Evolutionary conservation across 2,797 vertebrate genomes (phyloP).

Genomic region (Rousettus madagascariensis): DNA sequence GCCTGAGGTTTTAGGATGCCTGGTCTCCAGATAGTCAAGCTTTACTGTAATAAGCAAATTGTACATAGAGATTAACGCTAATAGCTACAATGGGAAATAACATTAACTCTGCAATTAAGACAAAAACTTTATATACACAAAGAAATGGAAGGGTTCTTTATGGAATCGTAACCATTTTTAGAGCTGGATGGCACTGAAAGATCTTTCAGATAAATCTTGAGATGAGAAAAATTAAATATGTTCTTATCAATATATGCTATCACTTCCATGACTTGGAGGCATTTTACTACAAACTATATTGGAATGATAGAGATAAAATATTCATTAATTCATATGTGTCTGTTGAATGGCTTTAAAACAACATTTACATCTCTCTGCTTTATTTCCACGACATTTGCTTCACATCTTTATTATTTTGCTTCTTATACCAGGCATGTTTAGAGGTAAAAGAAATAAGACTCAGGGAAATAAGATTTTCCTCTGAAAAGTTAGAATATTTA

Average conservation of each 20-base stretch:
- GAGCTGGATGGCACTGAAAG: background rate
- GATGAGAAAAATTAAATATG: constrained; percentile 19
- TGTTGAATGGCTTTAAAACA: background rate
- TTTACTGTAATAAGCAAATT: constrained; percentile 72
- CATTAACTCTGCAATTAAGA: constrained; percentile 68
- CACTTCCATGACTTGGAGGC: background rate
- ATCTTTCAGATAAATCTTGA: constrained; percentile 30
- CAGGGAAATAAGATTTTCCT: background rate
- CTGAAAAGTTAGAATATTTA: background rate
- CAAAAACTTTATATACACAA: constrained; percentile 59
- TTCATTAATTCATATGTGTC: background rate
- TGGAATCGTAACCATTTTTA: constrained; percentile 43
- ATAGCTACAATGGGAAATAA: constrained; percentile 69
- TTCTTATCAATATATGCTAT: background rate
- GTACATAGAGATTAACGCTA: constrained; percentile 66
- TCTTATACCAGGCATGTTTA: background rate
- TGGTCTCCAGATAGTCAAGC: constrained; percentile 71
- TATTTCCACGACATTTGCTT: background rate
- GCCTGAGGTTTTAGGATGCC: constrained; percentile 60
- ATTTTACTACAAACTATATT: background rate
- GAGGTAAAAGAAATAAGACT: background rate
- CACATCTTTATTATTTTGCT: background rate
- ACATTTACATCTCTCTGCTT: background rate
- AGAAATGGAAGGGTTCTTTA: constrained; percentile 52
- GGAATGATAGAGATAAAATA: background rate